These are phyloP conservation scores for Paedocypris micromegethes DNA, from an alignment of 2,797 vertebrate species.

Conservation along the genomic window DNA sequence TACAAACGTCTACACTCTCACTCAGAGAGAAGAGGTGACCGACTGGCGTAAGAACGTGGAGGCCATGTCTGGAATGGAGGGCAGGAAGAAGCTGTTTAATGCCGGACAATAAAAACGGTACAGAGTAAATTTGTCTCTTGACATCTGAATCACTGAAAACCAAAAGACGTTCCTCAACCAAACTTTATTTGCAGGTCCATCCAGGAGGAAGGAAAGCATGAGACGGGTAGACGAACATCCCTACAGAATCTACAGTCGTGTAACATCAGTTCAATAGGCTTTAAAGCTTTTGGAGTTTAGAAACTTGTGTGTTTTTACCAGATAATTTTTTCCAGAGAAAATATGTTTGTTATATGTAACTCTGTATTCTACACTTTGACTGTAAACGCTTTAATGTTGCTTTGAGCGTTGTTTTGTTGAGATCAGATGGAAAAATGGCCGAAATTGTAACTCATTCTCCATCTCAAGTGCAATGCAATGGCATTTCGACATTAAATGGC, in stretches of 20 bases:
- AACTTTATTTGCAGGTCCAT: neutral
- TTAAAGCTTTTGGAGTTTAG: too few relatives aligned
- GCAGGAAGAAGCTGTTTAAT: constrained; percentile 53
- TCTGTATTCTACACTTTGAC: too few relatives aligned
- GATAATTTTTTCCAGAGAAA: too few relatives aligned
- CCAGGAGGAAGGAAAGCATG: constrained; percentile 5
- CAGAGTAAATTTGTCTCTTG: neutral
- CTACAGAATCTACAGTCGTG: too few relatives aligned
- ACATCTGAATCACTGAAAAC: neutral
- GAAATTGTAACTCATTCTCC: constrained; percentile 3
- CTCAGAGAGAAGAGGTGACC: constrained; percentile 53
- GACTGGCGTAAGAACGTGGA: constrained; percentile 58
- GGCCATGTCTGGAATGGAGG: constrained; percentile 56
- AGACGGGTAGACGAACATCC: neutral
- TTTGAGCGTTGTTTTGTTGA: neutral
- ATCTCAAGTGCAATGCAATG: constrained; percentile 32
- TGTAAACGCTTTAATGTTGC: neutral
- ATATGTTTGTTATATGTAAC: too few relatives aligned
- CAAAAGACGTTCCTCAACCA: neutral
- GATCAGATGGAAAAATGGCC: constrained; percentile 3
- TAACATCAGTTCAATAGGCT: too few relatives aligned
- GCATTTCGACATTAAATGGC: constrained; percentile 47
- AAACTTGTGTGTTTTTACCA: too few relatives aligned
- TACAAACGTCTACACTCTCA: neutral
- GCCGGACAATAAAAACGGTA: constrained; percentile 38